Percentiles rank a stretch among this genome's conserved stretches.
phyloP scores from a whole-genome alignment of 2,888 invertebrate species.

The Cantharis rustica region DNA sequence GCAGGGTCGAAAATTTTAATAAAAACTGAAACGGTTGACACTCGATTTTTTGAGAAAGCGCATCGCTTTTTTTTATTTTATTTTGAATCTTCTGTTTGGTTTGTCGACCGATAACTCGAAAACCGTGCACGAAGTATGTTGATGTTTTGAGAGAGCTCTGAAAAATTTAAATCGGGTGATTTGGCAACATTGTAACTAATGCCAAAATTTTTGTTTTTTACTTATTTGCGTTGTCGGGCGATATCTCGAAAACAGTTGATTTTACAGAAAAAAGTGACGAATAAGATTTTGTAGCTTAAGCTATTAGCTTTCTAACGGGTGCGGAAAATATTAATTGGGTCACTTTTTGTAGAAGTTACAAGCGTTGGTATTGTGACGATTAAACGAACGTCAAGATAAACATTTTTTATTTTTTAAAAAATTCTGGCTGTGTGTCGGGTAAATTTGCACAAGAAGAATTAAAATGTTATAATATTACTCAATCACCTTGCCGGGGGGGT shows the following conservation, averaged over 20 bases:
- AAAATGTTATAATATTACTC: too few relatives aligned
- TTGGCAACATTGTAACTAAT: too few relatives aligned
- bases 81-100: too few relatives aligned
- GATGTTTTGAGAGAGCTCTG: too few relatives aligned
- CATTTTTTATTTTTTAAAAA: constrained; percentile 33
- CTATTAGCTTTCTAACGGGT: not conserved
- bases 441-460: constrained; percentile 31
- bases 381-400: constrained; percentile 34
- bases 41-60: not conserved
- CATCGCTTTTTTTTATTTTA: too few relatives aligned
- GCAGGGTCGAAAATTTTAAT: not conserved
- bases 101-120: not conserved
- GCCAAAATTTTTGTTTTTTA: too few relatives aligned
- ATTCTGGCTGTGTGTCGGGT: constrained; percentile 31
- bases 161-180: too few relatives aligned
- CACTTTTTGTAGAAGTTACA: not conserved
- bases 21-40: not conserved
- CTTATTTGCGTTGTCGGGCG: not conserved
- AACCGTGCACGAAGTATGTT: too few relatives aligned
- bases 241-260: not conserved
- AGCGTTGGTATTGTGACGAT: not conserved
- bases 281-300: not conserved
- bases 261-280: not conserved
- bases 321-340: not conserved
- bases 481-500: too few relatives aligned